Conservation (phyloP, 1,140 invertebrate species). For the Paraescarpia echinospica region DNA sequence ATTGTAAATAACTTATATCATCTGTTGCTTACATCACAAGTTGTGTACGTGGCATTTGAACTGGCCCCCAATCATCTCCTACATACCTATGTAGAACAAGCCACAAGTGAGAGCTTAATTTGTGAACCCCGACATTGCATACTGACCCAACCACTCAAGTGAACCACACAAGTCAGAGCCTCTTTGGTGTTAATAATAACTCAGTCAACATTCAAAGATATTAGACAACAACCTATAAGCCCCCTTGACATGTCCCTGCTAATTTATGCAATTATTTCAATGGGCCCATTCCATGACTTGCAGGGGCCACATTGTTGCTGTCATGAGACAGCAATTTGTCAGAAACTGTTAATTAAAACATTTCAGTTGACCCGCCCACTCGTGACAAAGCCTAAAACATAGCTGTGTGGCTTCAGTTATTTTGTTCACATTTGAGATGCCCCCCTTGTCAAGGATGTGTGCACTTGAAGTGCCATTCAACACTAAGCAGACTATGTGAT, state of each 20-base stretch:
- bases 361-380: not conserved
- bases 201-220: not conserved
- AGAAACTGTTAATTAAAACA: not conserved
- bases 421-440: not conserved
- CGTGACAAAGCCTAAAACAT: not conserved
- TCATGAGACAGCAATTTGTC: not conserved
- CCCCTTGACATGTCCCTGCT: not conserved
- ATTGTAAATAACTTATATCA: not conserved
- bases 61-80: not conserved
- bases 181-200: not conserved
- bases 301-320: not conserved
- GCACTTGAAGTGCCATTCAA: not conserved
- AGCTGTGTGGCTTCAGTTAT: no score
- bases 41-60: not conserved
- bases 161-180: not conserved
- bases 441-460: not conserved
- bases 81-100: not conserved
- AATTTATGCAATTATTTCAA: not conserved
- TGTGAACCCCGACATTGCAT: not conserved
- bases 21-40: not conserved
- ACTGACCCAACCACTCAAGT: not conserved
- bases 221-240: not conserved
- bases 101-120: not conserved
- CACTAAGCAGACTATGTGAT: not conserved
- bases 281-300: not conserved